phyloP scores from a whole-genome alignment of 2,113 vertebrate species.

The Rhagologus leucostigma region DNA sequence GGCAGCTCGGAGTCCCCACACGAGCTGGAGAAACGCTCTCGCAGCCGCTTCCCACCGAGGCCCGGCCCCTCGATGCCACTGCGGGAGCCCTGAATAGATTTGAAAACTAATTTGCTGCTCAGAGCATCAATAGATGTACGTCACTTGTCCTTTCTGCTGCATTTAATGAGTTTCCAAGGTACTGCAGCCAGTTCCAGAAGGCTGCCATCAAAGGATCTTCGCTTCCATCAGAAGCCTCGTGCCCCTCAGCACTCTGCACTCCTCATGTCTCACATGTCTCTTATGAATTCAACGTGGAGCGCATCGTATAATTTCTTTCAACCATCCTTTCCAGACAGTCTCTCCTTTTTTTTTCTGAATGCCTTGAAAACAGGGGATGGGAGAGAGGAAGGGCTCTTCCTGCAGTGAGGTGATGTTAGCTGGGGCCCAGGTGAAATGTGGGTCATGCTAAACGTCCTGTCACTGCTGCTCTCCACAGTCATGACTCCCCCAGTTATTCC shows the following conservation, averaged over 20 bases:
- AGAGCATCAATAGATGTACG: neutral
- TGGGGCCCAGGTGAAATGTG: neutral
- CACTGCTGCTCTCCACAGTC: neutral
- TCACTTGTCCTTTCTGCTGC: conserved; percentile 55
- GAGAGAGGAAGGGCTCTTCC: neutral
- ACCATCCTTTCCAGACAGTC: neutral
- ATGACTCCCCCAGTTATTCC: neutral
- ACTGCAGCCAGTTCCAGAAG: conserved; percentile 33
- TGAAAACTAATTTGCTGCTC: conserved; percentile 63
- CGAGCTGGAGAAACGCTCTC: neutral
- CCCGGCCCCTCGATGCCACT: neutral
- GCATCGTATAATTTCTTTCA: neutral
- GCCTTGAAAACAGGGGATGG: neutral
- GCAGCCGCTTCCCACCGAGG: neutral
- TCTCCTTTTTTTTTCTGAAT: neutral
- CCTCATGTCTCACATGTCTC: neutral
- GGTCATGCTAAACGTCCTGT: neutral
- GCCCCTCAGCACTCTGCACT: neutral
- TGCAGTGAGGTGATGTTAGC: neutral
- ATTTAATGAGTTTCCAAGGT: conserved; percentile 59
- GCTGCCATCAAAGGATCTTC: conserved; percentile 38
- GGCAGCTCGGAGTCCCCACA: neutral
- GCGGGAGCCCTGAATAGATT: conserved; percentile 3
- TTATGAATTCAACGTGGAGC: neutral
- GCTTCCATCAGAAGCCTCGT: neutral